These are phyloP conservation scores for Agraylea sexmaculata DNA, from an alignment of 1,140 invertebrate species.

Conservation along the genomic window DNA sequence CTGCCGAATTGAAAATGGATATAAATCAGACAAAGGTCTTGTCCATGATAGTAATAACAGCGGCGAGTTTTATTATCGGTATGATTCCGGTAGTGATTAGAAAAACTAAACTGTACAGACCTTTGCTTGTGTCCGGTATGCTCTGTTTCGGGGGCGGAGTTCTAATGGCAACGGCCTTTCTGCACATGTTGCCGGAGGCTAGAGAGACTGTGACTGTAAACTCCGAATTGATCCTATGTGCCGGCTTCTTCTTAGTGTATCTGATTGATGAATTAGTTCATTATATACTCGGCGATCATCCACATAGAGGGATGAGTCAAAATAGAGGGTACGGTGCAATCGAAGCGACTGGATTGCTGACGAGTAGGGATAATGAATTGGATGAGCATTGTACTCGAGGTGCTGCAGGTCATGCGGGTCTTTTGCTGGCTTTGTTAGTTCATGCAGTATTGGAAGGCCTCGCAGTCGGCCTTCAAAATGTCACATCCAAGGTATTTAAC, in stretches of 20 bases:
- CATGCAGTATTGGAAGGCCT: conserved; percentile 73
- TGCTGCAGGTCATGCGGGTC: conserved; percentile 44
- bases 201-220: conserved; percentile 40
- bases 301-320: not conserved
- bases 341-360: conserved; percentile 5
- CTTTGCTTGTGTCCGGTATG: conserved; percentile 49
- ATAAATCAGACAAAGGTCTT: conserved; percentile 49
- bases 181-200: conserved; percentile 77
- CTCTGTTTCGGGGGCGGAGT: conserved; percentile 79
- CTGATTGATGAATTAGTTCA: conserved; percentile 65
- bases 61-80: conserved; percentile 55
- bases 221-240: conserved; percentile 59
- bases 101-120: conserved; percentile 39
- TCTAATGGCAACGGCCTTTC: conserved; percentile 64
- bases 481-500: conserved; percentile 43
- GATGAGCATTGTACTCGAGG: conserved; percentile 43
- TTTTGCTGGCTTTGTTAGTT: conserved; percentile 59
- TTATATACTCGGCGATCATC: conserved; percentile 23
- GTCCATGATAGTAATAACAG: conserved; percentile 54
- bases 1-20: conserved; percentile 33
- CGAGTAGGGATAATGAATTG: not conserved
- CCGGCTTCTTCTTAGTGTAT: conserved; percentile 70
- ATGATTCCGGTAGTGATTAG: conserved; percentile 51
- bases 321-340: conserved; percentile 8
- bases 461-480: conserved; percentile 65